Base-by-base conservation (phyloP, 1,140 invertebrate genomes). In the Hermatobates lingyangjiaoensis region DNA sequence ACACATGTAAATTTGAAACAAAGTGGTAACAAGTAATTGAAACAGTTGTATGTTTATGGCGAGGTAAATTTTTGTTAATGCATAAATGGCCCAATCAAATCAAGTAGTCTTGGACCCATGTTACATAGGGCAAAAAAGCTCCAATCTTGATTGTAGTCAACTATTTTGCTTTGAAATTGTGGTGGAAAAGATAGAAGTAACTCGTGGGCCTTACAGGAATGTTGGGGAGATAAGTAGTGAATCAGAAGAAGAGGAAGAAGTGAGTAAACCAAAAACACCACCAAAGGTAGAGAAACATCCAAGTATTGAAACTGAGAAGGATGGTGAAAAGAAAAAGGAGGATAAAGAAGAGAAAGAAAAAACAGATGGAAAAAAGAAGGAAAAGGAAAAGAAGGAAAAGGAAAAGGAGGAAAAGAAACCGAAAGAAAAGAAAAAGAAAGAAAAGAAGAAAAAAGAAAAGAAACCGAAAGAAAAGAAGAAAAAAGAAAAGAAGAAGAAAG, bases 361-460 rank as follows among this genome's bases (percentile, higher is more conserved):
- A 10, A 45, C 21, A 10, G 42, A 45, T 12, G 12, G 20, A 10
- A 10, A 10, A 12, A 10, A 12, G 20, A 21, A 45, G 21, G 42
- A 12, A 45, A 20, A 15, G 10, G 42, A 12, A 45, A 21, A 21
- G 10, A 10, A 45, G 20, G 21, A 45, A 45, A 20, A 45, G 21
- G 42, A 45, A 45, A 20, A 21, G 12, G 20, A 10, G 10, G 42
- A 45, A 18, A 21, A 49, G 34, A 38, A 15, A 23, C 15, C 25
- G 27, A 23, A 49, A 49, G 27, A 48, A 48, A 12, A 25, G 45
- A 48, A 48, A 25, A 24, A 5, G 7, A 39, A 26, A 12, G 27
- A 48, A 20, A 48, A 48, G 46, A 7, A 48, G 46, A 21, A 48
- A 27, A 45, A 10, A 10, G 42, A 45, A 18, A 21, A 49, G 34